These are phyloP conservation scores for Chamaetylas fuelleborni DNA, from an alignment of 2,113 vertebrate genomes.

Conservation along the genomic window DNA sequence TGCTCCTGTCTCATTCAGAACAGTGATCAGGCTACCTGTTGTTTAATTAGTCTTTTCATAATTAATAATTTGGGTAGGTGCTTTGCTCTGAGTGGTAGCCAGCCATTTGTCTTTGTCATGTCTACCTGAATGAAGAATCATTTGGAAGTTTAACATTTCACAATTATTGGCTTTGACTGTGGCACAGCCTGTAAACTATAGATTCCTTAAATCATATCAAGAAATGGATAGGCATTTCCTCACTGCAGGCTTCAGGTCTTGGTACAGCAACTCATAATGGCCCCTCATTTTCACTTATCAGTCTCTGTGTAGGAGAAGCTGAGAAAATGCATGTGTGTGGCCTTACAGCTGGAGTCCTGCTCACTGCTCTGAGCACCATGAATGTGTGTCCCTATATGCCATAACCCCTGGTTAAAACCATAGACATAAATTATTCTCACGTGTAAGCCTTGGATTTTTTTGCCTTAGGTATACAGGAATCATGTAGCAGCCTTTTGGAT, in stretches of 20 bases:
- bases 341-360: background rate
- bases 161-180: background rate
- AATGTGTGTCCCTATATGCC: background rate
- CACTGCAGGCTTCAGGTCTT: background rate
- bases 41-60: background rate
- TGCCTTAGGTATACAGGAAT: background rate
- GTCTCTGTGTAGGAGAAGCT: background rate
- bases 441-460: background rate
- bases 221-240: background rate
- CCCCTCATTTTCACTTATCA: background rate
- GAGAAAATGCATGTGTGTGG: background rate
- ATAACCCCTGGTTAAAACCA: background rate
- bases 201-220: background rate
- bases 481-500: background rate
- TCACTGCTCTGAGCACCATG: background rate
- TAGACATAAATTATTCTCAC: background rate
- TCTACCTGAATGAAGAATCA: background rate
- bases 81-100: background rate
- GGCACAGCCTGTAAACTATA: background rate
- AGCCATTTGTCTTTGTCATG: background rate
- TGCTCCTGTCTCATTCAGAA: background rate
- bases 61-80: background rate
- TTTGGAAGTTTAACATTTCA: background rate
- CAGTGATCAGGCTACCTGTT: background rate
- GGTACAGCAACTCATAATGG: background rate